These are phyloP conservation scores for Naso thynnoides DNA, from an alignment of 2,797 vertebrate genomes.

Conservation along the genomic window DNA sequence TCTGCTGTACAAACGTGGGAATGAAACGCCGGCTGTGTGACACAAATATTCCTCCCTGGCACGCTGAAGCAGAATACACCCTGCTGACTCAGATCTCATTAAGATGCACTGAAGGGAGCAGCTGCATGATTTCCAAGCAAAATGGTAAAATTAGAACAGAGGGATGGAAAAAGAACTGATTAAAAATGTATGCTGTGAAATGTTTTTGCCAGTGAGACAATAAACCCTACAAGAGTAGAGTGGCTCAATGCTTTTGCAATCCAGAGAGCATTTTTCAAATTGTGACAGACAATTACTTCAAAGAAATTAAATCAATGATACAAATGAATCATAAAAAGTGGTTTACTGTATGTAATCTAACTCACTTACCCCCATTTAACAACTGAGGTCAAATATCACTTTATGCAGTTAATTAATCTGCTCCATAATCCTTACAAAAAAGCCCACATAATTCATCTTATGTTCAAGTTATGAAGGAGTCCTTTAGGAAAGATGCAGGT, in stretches of 20 bases:
- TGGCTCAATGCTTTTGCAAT: slow-evolving; percentile 1
- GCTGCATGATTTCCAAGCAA: slow-evolving; percentile 55
- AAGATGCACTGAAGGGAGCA: slow-evolving; percentile 59
- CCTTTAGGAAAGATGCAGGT: too few species aligned
- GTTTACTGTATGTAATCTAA: slow-evolving; percentile 6
- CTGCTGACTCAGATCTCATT: slow-evolving; percentile 74
- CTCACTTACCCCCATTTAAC: slow-evolving; percentile 1
- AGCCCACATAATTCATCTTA: background rate
- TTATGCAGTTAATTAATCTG: background rate
- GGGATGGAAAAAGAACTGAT: slow-evolving; percentile 3
- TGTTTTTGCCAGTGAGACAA: slow-evolving; percentile 45
- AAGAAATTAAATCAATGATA: slow-evolving; percentile 7
- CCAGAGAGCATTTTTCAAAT: background rate
- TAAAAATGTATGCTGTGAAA: slow-evolving; percentile 52
- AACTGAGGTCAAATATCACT: background rate
- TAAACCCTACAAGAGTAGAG: slow-evolving; percentile 15
- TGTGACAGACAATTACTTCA: background rate
- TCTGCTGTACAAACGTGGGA: slow-evolving; percentile 14
- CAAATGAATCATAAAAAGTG: background rate
- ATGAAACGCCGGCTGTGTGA: slow-evolving; percentile 55
- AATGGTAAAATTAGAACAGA: slow-evolving; percentile 62
- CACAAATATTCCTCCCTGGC: slow-evolving; percentile 53
- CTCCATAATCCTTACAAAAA: background rate
- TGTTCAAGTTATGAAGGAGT: background rate
- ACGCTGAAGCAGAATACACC: slow-evolving; percentile 49